Evolutionary conservation across 2,113 vertebrate species (phyloP), one percentile per base, ranked within the genome.

Genomic region (Grammomys dolichurus): DNA sequence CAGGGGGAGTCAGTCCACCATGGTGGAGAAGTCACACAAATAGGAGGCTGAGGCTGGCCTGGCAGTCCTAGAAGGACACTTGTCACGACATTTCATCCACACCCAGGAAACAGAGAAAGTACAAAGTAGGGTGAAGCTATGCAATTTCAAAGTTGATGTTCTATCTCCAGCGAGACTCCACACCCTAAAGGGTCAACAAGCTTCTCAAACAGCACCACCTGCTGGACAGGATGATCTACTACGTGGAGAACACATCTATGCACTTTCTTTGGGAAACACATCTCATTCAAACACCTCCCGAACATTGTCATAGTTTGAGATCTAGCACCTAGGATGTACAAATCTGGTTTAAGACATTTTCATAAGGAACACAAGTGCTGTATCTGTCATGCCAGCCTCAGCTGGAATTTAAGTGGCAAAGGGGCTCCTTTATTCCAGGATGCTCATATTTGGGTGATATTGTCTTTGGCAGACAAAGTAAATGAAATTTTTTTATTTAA

Each of bases 401-500:
- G 1, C 22, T 75, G 51, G 88, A 86, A 48, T 89, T 90, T 85
- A 93, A 75, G 67, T 81, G 54, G 54, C 46, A 20, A 87, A 91
- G 91, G 46, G 19, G 17, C 0, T 40, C 89, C 36, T 89, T 93
- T 76, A 94, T 86, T 87, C 14, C 48, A 87, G 58, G 14, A 26
- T 84, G 73, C 28, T 70, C 48, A 56, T 75, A 82, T 93, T 92
- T 87, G 81, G 70, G 69, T 69, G 43, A 40, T 93, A 20, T 70
- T 95, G 75, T 51, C 63, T 96, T 95, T 91, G 51, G n/a, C 51
- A 93, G 24, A 33, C 33, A 81, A 89, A 85, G 6, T 20, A 24
- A 85, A 92, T 75, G 70, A 90, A 17, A 87, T 91, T 12, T 7
- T 95, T 92, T 84, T 78, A 77, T 46, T 26, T 9, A 43, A 92